phyloP scores from a whole-genome alignment of 2,113 vertebrate species.

The Indicator indicator region DNA sequence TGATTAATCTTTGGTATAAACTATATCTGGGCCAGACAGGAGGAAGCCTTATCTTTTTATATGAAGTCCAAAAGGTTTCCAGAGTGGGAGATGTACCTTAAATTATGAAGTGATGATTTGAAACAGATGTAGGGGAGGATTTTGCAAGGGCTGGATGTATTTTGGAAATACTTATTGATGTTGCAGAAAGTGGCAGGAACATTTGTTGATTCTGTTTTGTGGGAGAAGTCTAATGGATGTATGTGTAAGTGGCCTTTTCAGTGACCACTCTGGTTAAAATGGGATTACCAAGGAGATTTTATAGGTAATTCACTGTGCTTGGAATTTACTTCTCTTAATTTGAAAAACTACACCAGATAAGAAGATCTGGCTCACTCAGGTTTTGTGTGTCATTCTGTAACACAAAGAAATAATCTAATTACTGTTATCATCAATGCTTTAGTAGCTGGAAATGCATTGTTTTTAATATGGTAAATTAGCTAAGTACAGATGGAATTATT shows the following conservation, averaged over 20 bases:
- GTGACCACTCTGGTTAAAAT: not conserved
- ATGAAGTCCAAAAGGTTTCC: not conserved
- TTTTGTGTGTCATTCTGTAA: not conserved
- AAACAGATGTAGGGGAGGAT: not conserved
- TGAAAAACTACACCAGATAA: not conserved
- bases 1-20: constrained; percentile 9
- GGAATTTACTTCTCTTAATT: not conserved
- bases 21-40: not conserved
- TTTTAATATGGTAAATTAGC: not conserved
- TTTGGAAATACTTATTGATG: constrained; percentile 9
- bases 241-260: not conserved
- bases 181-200: not conserved
- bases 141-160: constrained; percentile 25
- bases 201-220: not conserved
- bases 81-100: not conserved
- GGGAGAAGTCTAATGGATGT: not conserved
- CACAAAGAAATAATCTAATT: not conserved
- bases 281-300: not conserved
- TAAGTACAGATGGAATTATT: not conserved
- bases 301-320: not conserved
- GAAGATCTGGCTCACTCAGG: not conserved
- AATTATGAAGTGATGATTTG: not conserved
- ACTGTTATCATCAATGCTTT: not conserved
- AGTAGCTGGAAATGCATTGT: not conserved
- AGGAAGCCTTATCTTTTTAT: constrained; percentile 9